A percentile compares a stretch with the other conserved stretches of the same genome.
These are phyloP conservation scores for Sebastiscus albofasciatus DNA, from an alignment of 2,797 vertebrate species.

Conservation along the genomic window DNA sequence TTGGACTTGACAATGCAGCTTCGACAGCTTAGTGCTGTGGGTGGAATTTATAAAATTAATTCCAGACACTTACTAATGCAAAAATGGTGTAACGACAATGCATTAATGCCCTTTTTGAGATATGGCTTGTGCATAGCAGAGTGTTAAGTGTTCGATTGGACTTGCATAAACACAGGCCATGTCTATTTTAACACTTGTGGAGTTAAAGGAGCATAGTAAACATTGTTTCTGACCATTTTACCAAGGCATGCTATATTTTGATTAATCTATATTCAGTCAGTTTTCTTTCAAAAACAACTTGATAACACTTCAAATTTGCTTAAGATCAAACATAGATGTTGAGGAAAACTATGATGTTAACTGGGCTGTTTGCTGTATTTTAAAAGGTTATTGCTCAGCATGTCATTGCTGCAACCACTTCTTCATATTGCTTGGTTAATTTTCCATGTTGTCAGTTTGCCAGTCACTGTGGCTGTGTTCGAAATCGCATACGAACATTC, in stretches of 20 bases:
- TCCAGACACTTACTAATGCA: conserved; percentile 32
- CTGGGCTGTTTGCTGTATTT: not conserved
- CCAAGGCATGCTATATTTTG: not conserved
- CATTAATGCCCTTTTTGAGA: conserved; percentile 31
- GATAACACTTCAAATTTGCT: not conserved
- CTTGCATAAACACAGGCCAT: not conserved
- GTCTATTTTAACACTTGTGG: not conserved
- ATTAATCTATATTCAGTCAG: not conserved
- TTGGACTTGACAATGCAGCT: conserved; percentile 36
- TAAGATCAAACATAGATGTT: not conserved
- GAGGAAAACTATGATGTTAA: not conserved
- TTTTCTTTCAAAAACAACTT: not conserved
- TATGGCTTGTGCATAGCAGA: not conserved
- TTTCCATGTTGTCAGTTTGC: not conserved
- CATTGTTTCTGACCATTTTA: not conserved
- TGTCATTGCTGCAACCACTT: not conserved
- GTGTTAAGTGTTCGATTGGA: conserved; percentile 5
- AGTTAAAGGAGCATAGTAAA: not conserved
- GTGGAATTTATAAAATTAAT: conserved; percentile 51
- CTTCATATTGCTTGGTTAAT: not conserved
- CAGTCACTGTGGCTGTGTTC: not conserved
- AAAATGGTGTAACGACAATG: conserved; percentile 11
- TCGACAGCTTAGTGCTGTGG: conserved; percentile 33
- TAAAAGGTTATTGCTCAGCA: not conserved
- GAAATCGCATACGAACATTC: no score